A percentile compares a stretch with the other conserved stretches of the same genome.
Evolutionary conservation across 1,140 invertebrate species (phyloP).

Genomic region (Drosophila parabipectinata): DNA sequence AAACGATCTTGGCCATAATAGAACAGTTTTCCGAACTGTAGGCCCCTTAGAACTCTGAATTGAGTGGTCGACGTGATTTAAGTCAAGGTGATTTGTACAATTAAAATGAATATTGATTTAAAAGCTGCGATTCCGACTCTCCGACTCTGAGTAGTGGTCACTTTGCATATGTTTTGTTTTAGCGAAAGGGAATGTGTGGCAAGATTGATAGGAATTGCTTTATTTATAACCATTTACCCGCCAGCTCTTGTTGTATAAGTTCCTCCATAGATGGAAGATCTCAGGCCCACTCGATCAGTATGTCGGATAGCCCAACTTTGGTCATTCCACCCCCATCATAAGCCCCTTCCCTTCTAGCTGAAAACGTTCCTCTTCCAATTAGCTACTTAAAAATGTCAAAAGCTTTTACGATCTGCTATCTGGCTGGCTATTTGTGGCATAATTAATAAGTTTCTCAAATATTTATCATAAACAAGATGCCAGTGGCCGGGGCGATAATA

Average conservation of each 20-base stretch:
- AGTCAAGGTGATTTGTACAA: constrained; percentile 82
- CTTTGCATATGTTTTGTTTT: constrained; percentile 17
- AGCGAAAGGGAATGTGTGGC: constrained; percentile 22
- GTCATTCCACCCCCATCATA: constrained; percentile 23
- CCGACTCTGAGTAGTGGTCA: constrained; percentile 23
- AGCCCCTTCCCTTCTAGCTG: constrained; percentile 21
- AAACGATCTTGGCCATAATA: constrained; percentile 68
- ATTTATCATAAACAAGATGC: constrained; percentile 79
- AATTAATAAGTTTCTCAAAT: constrained; percentile 79
- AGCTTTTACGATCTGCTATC: constrained; percentile 33
- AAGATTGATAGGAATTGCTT: background rate
- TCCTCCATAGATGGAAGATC: background rate
- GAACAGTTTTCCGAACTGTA: constrained; percentile 51
- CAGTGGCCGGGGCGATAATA: constrained; percentile 60
- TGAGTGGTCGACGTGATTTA: constrained; percentile 72
- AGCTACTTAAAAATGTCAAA: constrained; percentile 52
- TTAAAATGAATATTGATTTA: constrained; percentile 82
- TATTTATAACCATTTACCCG: background rate
- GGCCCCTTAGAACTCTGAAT: constrained; percentile 59
- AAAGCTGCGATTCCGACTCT: constrained; percentile 58
- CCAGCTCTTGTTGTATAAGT: background rate
- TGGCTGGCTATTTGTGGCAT: constrained; percentile 73
- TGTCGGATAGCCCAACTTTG: constrained; percentile 25
- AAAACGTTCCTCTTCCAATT: constrained; percentile 43
- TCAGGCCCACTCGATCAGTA: constrained; percentile 6